Percentiles rank a stretch among this genome's conserved stretches.
phyloP scores from a whole-genome alignment of 1,140 invertebrate genomes.

The Dreissena rostriformis region DNA sequence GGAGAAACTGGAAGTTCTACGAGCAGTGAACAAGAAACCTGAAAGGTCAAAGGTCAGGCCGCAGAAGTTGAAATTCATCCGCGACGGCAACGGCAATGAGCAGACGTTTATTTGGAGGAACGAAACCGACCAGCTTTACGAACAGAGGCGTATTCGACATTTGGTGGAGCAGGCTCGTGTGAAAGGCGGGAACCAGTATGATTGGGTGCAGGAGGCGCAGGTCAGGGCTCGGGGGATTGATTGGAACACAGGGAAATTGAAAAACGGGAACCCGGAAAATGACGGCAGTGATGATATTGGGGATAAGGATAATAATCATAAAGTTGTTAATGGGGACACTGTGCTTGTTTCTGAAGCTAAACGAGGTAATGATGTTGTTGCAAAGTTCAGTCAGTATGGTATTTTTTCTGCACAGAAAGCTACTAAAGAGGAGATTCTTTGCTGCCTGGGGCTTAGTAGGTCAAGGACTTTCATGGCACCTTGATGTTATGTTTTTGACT shows the following conservation, averaged over 20 bases:
- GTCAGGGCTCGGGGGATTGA: conserved; percentile 15
- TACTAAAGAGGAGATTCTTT: conserved; percentile 12
- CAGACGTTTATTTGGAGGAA: conserved; percentile 2
- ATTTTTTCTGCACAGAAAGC: conserved; percentile 23
- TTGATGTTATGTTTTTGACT: too few relatives aligned
- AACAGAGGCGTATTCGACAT: conserved; percentile 45
- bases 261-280: neutral
- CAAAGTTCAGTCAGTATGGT: conserved; percentile 39
- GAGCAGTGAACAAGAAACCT: conserved; percentile 39
- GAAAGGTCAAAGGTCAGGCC: conserved; percentile 22
- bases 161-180: conserved; percentile 49
- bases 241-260: conserved; percentile 5
- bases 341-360: neutral
- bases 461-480: conserved; percentile 30
- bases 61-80: conserved; percentile 41
- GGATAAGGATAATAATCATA: neutral
- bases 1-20: conserved; percentile 51
- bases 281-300: neutral
- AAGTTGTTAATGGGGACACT: conserved; percentile 9
- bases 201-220: conserved; percentile 52
- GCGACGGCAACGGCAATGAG: neutral
- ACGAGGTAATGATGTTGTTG: neutral
- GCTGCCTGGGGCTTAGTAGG: neutral
- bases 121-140: conserved; percentile 44
- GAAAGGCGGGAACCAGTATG: conserved; percentile 49